phyloP scores from a whole-genome alignment of 2,888 invertebrate species.

The Euphydryas editha region DNA sequence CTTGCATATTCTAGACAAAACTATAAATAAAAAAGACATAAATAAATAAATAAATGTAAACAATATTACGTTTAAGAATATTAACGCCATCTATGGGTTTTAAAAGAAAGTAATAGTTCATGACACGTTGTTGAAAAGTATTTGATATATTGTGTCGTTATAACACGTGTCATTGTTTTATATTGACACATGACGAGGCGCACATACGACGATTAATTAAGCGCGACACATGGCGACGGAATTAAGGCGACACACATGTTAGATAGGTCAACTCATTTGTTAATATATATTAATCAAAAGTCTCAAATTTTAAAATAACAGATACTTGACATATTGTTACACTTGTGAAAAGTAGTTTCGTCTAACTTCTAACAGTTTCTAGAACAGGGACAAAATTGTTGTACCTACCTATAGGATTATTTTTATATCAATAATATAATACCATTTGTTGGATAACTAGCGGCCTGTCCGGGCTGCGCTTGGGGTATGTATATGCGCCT shows the following conservation, averaged over 20 bases:
- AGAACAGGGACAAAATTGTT: no score
- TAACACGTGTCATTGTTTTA: constrained; percentile 7
- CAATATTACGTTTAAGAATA: not conserved
- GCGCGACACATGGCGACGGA: constrained; percentile 20
- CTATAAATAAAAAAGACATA: no score
- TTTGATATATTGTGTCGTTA: not conserved
- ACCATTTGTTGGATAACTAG: no score
- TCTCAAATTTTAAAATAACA: not conserved
- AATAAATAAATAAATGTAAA: no score
- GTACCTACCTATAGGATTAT: no score
- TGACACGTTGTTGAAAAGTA: not conserved
- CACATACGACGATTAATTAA: constrained; percentile 27
- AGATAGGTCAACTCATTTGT: not conserved
- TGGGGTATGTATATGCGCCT: no score
- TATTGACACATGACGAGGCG: constrained; percentile 27
- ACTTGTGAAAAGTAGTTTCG: not conserved
- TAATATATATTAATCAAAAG: not conserved
- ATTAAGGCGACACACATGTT: not conserved
- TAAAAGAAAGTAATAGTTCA: not conserved
- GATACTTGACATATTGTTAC: not conserved
- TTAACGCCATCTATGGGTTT: not conserved
- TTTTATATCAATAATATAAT: no score
- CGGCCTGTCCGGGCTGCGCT: no score
- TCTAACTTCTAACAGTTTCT: not conserved
- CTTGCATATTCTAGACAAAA: no score